These are phyloP conservation scores for Aphidius ervi DNA, from an alignment of 1,140 invertebrate species.

Conservation along the genomic window DNA sequence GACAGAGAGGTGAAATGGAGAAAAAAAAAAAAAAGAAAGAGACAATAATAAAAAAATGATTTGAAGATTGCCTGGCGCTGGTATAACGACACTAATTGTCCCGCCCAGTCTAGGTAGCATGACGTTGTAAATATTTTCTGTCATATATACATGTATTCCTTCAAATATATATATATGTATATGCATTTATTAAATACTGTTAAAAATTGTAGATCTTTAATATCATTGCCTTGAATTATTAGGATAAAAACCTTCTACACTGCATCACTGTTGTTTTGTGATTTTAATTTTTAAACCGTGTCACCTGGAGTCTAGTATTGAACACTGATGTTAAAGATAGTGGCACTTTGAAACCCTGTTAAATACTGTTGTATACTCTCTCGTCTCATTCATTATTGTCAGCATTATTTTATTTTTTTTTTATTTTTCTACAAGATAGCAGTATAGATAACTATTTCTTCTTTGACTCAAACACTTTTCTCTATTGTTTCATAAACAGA, in stretches of 20 bases:
- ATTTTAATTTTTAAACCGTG: slow-evolving; percentile 27
- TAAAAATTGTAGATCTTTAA: slow-evolving; percentile 19
- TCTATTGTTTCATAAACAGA: no score
- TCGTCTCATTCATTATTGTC: slow-evolving; percentile 4
- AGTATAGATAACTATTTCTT: no score
- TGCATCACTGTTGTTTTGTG: background rate
- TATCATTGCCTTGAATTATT: background rate
- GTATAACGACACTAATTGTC: slow-evolving; percentile 24
- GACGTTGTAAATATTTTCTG: slow-evolving; percentile 46
- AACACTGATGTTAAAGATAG: slow-evolving; percentile 43
- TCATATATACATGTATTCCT: slow-evolving; percentile 22
- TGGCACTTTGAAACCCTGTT: slow-evolving; percentile 30
- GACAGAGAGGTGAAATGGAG: background rate
- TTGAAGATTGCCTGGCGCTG: slow-evolving; percentile 12
- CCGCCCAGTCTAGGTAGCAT: slow-evolving; percentile 34
- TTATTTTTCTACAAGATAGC: background rate
- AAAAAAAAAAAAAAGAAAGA: background rate
- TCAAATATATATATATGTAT: no score
- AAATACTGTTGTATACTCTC: slow-evolving; percentile 10
- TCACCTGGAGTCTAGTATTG: slow-evolving; percentile 42
- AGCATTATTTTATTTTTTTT: background rate
- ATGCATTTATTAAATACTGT: slow-evolving; percentile 21
- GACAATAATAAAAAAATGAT: slow-evolving; percentile 7
- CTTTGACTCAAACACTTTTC: no score
- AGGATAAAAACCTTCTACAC: background rate